phyloP scores from a whole-genome alignment of 2,888 invertebrate genomes.

The Phyto melanocephala region DNA sequence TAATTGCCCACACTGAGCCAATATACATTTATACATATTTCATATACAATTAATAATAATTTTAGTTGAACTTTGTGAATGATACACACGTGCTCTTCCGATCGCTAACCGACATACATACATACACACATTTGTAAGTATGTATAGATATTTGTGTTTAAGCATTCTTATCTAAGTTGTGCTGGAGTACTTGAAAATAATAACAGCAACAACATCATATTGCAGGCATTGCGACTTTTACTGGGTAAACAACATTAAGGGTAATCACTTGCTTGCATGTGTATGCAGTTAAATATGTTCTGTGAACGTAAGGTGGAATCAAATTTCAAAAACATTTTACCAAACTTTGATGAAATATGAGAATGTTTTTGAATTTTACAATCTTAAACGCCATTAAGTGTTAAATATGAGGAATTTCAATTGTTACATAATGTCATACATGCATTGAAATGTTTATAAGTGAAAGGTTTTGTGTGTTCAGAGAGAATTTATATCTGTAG shows the following conservation, averaged over 20 bases:
- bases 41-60: constrained; percentile 57
- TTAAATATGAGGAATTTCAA: no score
- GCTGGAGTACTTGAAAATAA: constrained; percentile 26
- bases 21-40: constrained; percentile 44
- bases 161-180: background rate
- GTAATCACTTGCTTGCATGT: background rate
- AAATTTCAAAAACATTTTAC: background rate
- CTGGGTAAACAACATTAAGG: constrained; percentile 1
- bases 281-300: background rate
- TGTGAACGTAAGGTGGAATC: background rate
- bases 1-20: constrained; percentile 56
- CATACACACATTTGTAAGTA: background rate
- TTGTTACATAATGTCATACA: no score
- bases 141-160: background rate
- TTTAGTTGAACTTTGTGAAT: constrained; percentile 54
- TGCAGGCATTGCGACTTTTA: background rate
- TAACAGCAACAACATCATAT: background rate
- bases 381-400: background rate
- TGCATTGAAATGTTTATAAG: no score
- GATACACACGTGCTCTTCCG: constrained; percentile 57
- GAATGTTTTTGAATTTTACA: background rate
- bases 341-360: background rate
- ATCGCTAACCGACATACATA: constrained; percentile 16
- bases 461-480: no score
- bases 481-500: no score